Evolutionary conservation across 2,797 vertebrate species (phyloP), one percentile per base, ranked within the genome.

Genomic region (Intellagama lesueurii): DNA sequence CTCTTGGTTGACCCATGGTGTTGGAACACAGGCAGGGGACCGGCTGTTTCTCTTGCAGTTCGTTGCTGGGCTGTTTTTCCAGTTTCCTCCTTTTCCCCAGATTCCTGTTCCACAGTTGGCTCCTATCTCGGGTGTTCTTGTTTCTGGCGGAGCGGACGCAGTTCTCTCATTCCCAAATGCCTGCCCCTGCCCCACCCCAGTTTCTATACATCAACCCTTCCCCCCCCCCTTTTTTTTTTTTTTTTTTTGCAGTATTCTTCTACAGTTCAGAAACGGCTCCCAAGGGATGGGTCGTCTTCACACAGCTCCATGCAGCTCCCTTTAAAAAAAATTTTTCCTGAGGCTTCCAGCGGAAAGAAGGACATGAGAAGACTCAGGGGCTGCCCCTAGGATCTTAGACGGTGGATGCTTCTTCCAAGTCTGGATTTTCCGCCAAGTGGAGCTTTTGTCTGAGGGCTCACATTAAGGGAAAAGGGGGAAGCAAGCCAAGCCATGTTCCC

Each of bases 401-500:
- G 0, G 97, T 95, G 35, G 97, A 96, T 22, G 97, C 95, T 26
- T 98, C 98, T 95, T 98, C 98, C 77, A 98, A 97, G 92, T 98
- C 98, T 30, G 99, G 97, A 94, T 98, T 99, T 96, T 99, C 99
- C 0, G 99, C 99, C 95, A 99, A 95, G 95, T 99, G 98, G 94
- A 99, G 95, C 95, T 99, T 99, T 97, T 99, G 99, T 97, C 98
- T 99, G 97, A 79, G 11, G 69, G 8, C 86, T 2, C 16, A 7
- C 8, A 90, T 97, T 95, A 97, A 97, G 96, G 96, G 90, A 82
- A 81, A 83, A 1, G 9, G 2, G 30, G 35, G 12, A 12, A 30
- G 11, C 30, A 28, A 49, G 52, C 32, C 16, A 35, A 44, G 76
- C 12, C 9, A 17, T 8, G 3, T 7, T 4, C 35, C 19, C 60